phyloP scores from a whole-genome alignment of 2,797 vertebrate species.

The Enteromius unitaeniatus region DNA sequence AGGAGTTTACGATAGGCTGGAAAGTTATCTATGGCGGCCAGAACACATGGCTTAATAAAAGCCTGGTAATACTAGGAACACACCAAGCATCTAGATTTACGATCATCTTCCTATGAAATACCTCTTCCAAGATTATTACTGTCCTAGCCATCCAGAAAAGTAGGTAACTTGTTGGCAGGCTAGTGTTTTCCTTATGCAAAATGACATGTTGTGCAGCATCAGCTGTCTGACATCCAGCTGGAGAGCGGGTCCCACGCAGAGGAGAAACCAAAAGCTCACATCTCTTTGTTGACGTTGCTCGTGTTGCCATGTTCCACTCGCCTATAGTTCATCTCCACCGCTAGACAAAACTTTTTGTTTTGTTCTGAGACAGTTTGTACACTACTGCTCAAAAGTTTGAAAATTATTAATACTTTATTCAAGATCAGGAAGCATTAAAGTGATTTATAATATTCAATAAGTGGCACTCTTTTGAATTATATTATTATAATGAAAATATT shows the following conservation, averaged over 20 bases:
- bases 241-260: conserved; percentile 14
- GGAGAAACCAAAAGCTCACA: conserved; percentile 7
- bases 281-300: neutral
- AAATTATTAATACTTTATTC: neutral
- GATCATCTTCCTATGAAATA: neutral
- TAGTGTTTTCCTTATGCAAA: neutral
- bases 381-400: neutral
- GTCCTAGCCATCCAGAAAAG: neutral
- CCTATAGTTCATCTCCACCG: neutral
- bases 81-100: neutral
- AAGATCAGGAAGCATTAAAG: neutral
- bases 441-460: neutral
- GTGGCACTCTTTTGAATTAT: neutral
- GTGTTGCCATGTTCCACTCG: neutral
- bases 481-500: too few species aligned
- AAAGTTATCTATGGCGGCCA: neutral
- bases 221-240: conserved; percentile 2
- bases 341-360: neutral
- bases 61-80: neutral
- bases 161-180: neutral
- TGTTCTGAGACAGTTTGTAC: neutral
- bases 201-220: conserved; percentile 2
- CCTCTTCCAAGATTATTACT: neutral
- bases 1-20: neutral
- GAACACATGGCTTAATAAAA: neutral